Evolutionary conservation across 2,888 invertebrate species (phyloP).

Genomic region (Hyposoter didymator): DNA sequence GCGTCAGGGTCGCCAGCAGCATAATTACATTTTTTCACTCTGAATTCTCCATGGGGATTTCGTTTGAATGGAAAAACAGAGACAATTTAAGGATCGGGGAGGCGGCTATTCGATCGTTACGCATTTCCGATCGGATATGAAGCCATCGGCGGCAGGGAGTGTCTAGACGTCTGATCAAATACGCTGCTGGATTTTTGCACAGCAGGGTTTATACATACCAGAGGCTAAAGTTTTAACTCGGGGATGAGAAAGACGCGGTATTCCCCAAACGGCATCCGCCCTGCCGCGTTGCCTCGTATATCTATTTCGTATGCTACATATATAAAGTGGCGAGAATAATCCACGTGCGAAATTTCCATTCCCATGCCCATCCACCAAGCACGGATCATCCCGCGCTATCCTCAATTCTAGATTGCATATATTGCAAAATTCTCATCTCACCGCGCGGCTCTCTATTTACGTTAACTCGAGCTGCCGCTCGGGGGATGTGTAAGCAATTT

Average conservation of each 20-base stretch:
- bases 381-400: slow-evolving; percentile 8
- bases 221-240: not conserved
- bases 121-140: slow-evolving; percentile 73
- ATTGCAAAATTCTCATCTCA: slow-evolving; percentile 49
- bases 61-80: not conserved
- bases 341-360: slow-evolving; percentile 61
- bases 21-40: slow-evolving; percentile 9
- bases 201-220: not conserved
- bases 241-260: slow-evolving; percentile 6
- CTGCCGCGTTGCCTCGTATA: not conserved
- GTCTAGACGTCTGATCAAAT: slow-evolving; percentile 82
- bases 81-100: not conserved
- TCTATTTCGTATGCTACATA: not conserved
- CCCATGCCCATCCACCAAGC: slow-evolving; percentile 9
- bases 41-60: not conserved
- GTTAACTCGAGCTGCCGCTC: not conserved
- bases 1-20: not conserved
- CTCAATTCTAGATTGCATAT: slow-evolving; percentile 17
- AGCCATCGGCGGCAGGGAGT: slow-evolving; percentile 57
- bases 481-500: not conserved
- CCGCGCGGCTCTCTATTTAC: slow-evolving; percentile 6
- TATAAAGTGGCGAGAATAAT: slow-evolving; percentile 34
- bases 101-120: slow-evolving; percentile 1
- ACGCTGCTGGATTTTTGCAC: slow-evolving; percentile 58
- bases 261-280: slow-evolving; percentile 13